These are phyloP conservation scores for Drosophila grimshawi DNA, from an alignment of 1,140 invertebrate species.

Conservation along the genomic window DNA sequence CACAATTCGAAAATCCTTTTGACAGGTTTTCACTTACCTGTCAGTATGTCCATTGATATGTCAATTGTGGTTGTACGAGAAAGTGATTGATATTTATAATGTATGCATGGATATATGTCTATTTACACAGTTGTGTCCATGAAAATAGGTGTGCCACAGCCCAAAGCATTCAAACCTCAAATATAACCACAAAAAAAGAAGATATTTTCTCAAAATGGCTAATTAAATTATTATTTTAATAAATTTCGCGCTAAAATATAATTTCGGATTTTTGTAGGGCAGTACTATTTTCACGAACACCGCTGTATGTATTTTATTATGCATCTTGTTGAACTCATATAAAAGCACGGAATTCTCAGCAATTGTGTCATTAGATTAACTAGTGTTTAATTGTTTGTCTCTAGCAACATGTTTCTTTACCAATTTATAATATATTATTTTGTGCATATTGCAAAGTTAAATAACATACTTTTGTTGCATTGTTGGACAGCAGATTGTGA, in stretches of 20 bases:
- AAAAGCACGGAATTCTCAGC: constrained; percentile 26
- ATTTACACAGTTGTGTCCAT: background rate
- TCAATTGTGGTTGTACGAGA: background rate
- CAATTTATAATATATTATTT: constrained; percentile 63
- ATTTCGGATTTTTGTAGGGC: background rate
- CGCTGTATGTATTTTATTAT: constrained; percentile 22
- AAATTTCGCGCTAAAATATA: too few relatives aligned
- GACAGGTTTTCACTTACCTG: constrained; percentile 33
- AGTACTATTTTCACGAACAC: too few relatives aligned
- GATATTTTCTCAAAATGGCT: background rate
- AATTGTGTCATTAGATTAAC: constrained; percentile 31
- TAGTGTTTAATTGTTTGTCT: constrained; percentile 41
- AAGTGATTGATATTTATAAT: constrained; percentile 9
- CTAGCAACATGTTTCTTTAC: constrained; percentile 38
- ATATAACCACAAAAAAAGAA: too few relatives aligned
- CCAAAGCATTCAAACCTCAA: too few relatives aligned
- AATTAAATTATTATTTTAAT: too few relatives aligned
- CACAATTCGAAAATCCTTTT: background rate
- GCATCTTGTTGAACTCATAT: constrained; percentile 40
- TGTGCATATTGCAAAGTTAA: constrained; percentile 60
- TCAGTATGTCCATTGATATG: constrained; percentile 29
- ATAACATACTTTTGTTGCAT: constrained; percentile 57
- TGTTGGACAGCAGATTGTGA: constrained; percentile 58
- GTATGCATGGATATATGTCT: background rate
- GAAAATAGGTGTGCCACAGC: background rate